Base-by-base conservation (phyloP, 2,797 vertebrate genomes). In the Champsocephalus gunnari region DNA sequence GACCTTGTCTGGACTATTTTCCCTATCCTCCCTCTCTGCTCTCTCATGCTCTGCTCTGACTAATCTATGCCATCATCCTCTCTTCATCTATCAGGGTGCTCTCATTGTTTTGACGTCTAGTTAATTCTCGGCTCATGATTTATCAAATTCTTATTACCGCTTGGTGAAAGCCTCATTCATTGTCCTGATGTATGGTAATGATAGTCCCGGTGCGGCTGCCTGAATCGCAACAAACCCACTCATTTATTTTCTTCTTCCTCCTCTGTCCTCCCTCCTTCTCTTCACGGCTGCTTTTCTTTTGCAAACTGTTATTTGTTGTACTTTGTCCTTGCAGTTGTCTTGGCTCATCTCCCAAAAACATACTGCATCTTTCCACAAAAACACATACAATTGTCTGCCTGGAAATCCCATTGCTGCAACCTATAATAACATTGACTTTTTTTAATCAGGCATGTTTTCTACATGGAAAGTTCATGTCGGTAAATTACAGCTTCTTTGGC, bases 121-220 rank as follows among this genome's bases (percentile, higher is more conserved):
- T 99, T 99, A 99, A 99, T 99, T 99, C 98, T 97, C 95, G 94
- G 96, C 97, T 97, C 96, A 97, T 99, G 98, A 99, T 99, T 99
- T 99, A 99, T 99, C 97, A 99, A 98, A 99, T 97, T 99, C 97
- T 99, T 99, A 99, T 99, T 99, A 99, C 97, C 93, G 96, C 95
- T 95, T 93, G 96, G 96, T 99, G 98, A 99, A 98, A 97, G 97
- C 95, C 97, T 97, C 97, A 97, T 99, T 98, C 96, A 96, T 99
- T 98, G 97, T 98, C 96, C 97, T 98, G 98, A 99, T 99, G 97
- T 98, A 99, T 98, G 97, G 96, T 99, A 99, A 99, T 99, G 97
- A 97, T 98, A 96, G 97, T 95, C 88, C 88, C 92, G 65, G 79
- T 94, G 88, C 95, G 95, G 96, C 95, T 95, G 96, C 96, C 88